Percentiles rank a stretch among this genome's conserved stretches.
phyloP scores from a whole-genome alignment of 2,113 vertebrate genomes.

The Mustela lutreola region DNA sequence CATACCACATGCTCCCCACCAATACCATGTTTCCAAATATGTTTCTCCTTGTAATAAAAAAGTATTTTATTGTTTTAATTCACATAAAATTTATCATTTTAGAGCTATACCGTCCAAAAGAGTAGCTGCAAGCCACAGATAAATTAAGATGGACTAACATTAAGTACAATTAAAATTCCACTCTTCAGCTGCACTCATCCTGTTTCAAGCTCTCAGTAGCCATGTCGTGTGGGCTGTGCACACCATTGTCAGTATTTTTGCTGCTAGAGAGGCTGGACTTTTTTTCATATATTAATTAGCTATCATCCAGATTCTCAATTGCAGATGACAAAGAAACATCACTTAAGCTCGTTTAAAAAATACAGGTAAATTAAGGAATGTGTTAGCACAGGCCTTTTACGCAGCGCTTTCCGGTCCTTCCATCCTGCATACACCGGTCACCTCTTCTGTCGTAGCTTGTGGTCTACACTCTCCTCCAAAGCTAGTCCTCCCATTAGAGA shows the following conservation, averaged over 20 bases:
- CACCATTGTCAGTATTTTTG: neutral
- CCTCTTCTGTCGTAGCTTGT: neutral
- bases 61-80: neutral
- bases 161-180: neutral
- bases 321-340: neutral
- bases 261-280: neutral
- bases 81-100: neutral
- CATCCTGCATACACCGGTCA: neutral
- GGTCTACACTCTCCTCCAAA: neutral
- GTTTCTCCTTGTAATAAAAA: neutral
- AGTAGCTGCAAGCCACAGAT: neutral
- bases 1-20: neutral
- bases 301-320: neutral
- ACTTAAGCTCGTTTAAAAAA: neutral
- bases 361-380: neutral
- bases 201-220: no score
- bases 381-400: neutral
- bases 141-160: neutral
- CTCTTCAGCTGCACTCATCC: neutral
- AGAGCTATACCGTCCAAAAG: neutral
- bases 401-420: neutral
- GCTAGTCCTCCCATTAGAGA: neutral
- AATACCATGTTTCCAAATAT: neutral
- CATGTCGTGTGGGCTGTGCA: neutral
- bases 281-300: neutral